A percentile compares a stretch with the other conserved stretches of the same genome.
Evolutionary conservation across 2,113 vertebrate genomes (phyloP).

Genomic region (Felis chaus): DNA sequence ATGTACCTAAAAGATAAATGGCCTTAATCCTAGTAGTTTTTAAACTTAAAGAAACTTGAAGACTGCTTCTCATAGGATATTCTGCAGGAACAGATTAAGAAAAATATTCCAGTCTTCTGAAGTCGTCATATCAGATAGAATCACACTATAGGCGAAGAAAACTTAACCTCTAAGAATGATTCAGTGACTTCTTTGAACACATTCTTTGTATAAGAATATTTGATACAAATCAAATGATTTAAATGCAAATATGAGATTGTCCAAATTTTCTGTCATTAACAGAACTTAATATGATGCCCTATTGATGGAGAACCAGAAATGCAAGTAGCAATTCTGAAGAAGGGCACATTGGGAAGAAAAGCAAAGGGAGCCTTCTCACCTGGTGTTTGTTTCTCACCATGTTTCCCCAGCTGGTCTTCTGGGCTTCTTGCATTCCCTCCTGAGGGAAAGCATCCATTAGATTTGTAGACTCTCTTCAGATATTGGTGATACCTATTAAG

Average conservation of each 20-base stretch:
- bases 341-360: constrained; percentile 13
- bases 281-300: constrained; percentile 45
- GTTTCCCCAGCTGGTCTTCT: constrained; percentile 80
- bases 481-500: constrained; percentile 57
- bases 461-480: constrained; percentile 70
- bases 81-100: constrained; percentile 19
- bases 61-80: not conserved
- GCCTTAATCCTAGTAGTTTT: not conserved
- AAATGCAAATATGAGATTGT: not conserved
- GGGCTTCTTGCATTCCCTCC: constrained; percentile 80
- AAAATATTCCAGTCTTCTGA: constrained; percentile 13
- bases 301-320: constrained; percentile 30
- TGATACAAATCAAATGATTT: not conserved
- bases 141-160: not conserved
- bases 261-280: constrained; percentile 29
- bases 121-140: not conserved
- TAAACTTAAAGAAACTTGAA: constrained; percentile 42
- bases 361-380: constrained; percentile 79
- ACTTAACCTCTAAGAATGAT: constrained; percentile 22
- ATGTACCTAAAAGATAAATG: constrained; percentile 42
- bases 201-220: not conserved
- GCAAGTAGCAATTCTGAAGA: constrained; percentile 49
- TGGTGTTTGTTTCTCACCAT: constrained; percentile 78
- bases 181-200: not conserved
- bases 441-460: constrained; percentile 81